Conservation (phyloP, 1,140 invertebrate genomes). For the Dinoponera quadriceps region DNA sequence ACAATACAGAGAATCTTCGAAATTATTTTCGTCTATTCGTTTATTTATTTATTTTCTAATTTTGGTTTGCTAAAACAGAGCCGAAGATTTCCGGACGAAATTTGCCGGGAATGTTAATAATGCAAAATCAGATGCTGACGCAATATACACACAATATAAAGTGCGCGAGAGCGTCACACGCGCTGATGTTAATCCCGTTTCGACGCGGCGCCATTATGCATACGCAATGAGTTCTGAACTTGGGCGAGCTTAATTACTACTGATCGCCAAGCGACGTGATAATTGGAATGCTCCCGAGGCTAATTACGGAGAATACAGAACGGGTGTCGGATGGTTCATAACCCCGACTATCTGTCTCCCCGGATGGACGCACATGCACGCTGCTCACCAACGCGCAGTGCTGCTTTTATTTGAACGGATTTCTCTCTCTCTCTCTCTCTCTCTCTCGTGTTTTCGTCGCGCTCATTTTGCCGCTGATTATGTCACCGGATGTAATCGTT, state of each 20-base stretch:
- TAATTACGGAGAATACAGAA: constrained; percentile 59
- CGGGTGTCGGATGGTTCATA: constrained; percentile 47
- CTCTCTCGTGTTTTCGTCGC: constrained; percentile 38
- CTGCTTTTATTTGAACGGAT: constrained; percentile 23
- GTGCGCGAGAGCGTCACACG: neutral
- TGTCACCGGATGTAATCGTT: constrained; percentile 47
- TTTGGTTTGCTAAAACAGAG: neutral
- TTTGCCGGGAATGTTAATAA: neutral
- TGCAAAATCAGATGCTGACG: neutral
- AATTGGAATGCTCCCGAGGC: constrained; percentile 65
- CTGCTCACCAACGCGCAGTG: constrained; percentile 11
- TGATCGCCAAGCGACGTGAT: constrained; percentile 62
- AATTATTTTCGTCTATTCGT: neutral
- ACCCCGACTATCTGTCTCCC: constrained; percentile 42
- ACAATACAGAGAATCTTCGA: neutral
- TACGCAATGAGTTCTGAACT: constrained; percentile 31
- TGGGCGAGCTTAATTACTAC: constrained; percentile 59
- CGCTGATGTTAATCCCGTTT: neutral
- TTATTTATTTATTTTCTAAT: neutral
- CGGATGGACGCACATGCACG: constrained; percentile 18
- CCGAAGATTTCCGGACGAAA: neutral
- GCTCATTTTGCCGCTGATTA: constrained; percentile 42
- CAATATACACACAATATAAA: too few relatives aligned
- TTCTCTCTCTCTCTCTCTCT: too few relatives aligned
- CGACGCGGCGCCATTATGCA: constrained; percentile 1